These are phyloP conservation scores for Sinocyclocheilus maitianheensis DNA, from an alignment of 2,113 vertebrate species.

Conservation along the genomic window DNA sequence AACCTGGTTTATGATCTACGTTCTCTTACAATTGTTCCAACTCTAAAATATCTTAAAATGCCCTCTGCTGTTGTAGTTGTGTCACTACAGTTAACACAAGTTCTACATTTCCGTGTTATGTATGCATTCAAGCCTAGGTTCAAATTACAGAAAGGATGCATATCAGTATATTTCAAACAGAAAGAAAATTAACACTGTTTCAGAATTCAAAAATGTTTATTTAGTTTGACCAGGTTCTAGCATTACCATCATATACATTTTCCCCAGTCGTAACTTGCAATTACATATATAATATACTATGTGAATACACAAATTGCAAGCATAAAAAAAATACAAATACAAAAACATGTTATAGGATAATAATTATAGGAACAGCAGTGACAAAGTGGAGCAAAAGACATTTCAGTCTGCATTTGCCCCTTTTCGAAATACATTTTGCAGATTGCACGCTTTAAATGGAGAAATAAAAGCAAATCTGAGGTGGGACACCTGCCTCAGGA, in stretches of 20 bases:
- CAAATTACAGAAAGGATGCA: background rate
- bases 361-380: conserved; percentile 55
- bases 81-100: background rate
- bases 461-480: background rate
- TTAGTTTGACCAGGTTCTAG: conserved; percentile 45
- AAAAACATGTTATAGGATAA: conserved; percentile 56
- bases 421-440: conserved; percentile 49
- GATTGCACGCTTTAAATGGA: conserved; percentile 39
- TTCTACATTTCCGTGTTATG: background rate
- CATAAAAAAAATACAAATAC: conserved; percentile 57
- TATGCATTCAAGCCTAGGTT: background rate
- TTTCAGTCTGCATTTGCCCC: conserved; percentile 33
- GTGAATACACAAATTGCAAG: conserved; percentile 51
- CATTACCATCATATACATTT: conserved; percentile 54
- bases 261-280: conserved; percentile 50
- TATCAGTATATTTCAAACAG: background rate
- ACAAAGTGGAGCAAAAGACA: conserved; percentile 45
- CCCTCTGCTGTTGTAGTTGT: conserved; percentile 38
- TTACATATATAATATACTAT: conserved; percentile 53
- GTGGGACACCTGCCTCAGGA: background rate
- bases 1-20: background rate
- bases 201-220: conserved; percentile 52
- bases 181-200: background rate
- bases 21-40: background rate
- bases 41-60: background rate